A percentile compares a stretch with the other conserved stretches of the same genome.
These are phyloP conservation scores for Apis cerana DNA, from an alignment of 1,140 invertebrate genomes.

Conservation along the genomic window DNA sequence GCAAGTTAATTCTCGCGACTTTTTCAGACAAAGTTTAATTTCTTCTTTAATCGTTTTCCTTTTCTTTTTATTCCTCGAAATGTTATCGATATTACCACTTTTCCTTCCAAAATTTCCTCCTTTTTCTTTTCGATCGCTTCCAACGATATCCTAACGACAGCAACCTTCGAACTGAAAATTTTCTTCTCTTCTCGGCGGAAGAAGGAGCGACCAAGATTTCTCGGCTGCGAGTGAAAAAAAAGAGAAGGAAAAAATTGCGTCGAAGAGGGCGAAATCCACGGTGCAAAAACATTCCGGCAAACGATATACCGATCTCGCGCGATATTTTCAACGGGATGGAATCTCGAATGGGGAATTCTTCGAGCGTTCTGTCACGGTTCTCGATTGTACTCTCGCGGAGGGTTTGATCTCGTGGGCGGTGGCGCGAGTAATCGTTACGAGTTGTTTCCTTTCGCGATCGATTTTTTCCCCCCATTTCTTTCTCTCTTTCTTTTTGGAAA, in stretches of 20 bases:
- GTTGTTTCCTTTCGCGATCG: slow-evolving; percentile 14
- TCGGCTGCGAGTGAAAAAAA: too few relatives aligned
- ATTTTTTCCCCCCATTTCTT: neutral
- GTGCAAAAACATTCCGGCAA: neutral
- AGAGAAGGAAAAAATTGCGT: neutral
- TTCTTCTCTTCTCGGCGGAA: neutral
- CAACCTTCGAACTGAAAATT: too few relatives aligned
- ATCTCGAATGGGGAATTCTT: neutral
- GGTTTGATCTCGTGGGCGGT: neutral
- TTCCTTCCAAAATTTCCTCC: too few relatives aligned
- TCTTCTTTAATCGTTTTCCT: neutral
- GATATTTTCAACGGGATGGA: neutral
- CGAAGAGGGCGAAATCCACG: neutral
- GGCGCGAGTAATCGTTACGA: neutral
- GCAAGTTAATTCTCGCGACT: neutral
- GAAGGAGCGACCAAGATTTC: too few relatives aligned
- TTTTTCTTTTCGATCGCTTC: too few relatives aligned
- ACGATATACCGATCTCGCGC: neutral
- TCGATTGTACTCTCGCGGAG: neutral
- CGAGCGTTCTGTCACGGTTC: neutral
- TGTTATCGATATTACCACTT: too few relatives aligned
- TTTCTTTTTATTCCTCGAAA: neutral
- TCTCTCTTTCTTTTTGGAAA: neutral
- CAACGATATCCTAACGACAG: too few relatives aligned
- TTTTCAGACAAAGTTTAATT: neutral